These are phyloP conservation scores for Danio kyathit DNA, from an alignment of 2,797 vertebrate genomes.

Conservation along the genomic window DNA sequence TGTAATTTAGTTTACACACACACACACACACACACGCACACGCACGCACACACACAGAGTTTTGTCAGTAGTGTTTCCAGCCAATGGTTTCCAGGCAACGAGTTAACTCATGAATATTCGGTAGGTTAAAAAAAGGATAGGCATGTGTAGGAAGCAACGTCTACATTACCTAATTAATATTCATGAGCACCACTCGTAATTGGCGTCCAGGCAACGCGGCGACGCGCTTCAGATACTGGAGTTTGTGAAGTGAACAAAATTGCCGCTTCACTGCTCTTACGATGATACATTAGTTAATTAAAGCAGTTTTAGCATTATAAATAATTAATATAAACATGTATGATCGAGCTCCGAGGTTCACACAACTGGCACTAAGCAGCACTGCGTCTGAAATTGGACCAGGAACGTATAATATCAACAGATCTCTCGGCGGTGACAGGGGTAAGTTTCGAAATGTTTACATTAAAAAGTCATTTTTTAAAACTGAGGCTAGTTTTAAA, in stretches of 20 bases:
- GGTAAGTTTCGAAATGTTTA: background rate
- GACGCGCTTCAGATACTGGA: constrained; percentile 16
- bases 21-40: no score
- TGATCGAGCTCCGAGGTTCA: constrained; percentile 43
- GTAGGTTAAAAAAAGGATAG: background rate
- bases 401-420: constrained; percentile 45
- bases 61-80: no score
- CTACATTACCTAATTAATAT: constrained; percentile 18
- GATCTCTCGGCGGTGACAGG: background rate
- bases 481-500: background rate
- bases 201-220: constrained; percentile 41
- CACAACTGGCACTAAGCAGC: constrained; percentile 5
- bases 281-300: background rate
- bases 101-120: background rate
- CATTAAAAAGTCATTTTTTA: no score
- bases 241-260: background rate
- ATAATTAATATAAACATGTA: constrained; percentile 42
- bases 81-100: constrained; percentile 30
- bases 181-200: background rate
- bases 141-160: background rate
- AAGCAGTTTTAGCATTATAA: background rate
- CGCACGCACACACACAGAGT: no score
- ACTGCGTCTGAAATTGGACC: constrained; percentile 36
- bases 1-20: background rate
- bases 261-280: background rate